A percentile compares a stretch with the other conserved stretches of the same genome.
Evolutionary conservation across 1,140 invertebrate species (phyloP).

Genomic region (Ruditapes philippinarum): DNA sequence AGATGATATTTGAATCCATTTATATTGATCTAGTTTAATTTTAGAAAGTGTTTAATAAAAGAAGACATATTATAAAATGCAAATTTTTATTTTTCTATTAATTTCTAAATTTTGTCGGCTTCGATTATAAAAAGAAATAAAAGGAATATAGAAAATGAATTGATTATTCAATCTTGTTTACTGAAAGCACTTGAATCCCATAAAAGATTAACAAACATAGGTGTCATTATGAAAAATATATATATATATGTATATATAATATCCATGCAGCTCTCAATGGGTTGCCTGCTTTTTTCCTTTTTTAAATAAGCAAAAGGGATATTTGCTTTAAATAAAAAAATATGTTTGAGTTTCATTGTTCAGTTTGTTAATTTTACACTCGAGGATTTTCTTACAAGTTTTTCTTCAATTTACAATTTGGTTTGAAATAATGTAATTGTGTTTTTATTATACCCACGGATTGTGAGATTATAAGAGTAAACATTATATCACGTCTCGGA

Average conservation of each 20-base stretch:
- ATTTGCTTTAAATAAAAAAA: not conserved
- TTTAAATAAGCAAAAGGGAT: not conserved
- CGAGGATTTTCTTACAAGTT: not conserved
- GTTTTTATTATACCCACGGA: not conserved
- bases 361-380: not conserved
- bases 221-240: constrained; percentile 1
- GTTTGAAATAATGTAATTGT: not conserved
- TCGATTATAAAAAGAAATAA: constrained; percentile 10
- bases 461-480: too few relatives aligned
- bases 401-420: not conserved
- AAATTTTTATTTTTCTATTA: too few relatives aligned
- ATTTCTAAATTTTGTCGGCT: too few relatives aligned
- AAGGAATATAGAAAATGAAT: not conserved
- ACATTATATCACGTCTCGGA: too few relatives aligned
- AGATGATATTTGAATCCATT: too few relatives aligned
- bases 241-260: too few relatives aligned
- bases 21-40: too few relatives aligned
- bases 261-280: not conserved
- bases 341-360: not conserved
- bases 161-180: not conserved
- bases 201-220: not conserved
- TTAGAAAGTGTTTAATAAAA: too few relatives aligned
- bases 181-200: not conserved
- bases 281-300: not conserved
- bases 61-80: too few relatives aligned